Percentiles rank a stretch among this genome's conserved stretches.
Conservation (phyloP, 1,140 invertebrate genomes). For the Dinothrombium tinctorium region DNA sequence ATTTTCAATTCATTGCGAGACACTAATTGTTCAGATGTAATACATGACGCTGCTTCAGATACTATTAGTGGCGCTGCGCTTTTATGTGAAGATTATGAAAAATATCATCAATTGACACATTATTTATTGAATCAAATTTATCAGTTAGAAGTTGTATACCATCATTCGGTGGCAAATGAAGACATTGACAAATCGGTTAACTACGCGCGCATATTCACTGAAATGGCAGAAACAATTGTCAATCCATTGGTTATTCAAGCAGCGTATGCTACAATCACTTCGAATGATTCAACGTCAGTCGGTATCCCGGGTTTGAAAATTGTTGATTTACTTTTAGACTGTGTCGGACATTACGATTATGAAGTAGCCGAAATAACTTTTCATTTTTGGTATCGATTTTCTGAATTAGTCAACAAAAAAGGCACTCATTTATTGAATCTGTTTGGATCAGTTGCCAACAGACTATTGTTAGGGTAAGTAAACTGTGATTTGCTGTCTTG, state of each 20-base stretch:
- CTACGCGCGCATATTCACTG: slow-evolving; percentile 83
- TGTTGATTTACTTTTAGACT: slow-evolving; percentile 65
- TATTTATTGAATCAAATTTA: slow-evolving; percentile 57
- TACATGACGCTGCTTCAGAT: slow-evolving; percentile 12
- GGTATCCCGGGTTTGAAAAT: slow-evolving; percentile 39
- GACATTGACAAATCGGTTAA: slow-evolving; percentile 63
- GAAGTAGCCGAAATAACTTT: slow-evolving; percentile 91
- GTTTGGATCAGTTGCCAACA: not conserved
- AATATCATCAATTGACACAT: slow-evolving; percentile 38
- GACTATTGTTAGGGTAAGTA: not conserved
- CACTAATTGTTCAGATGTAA: slow-evolving; percentile 5
- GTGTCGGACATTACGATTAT: slow-evolving; percentile 90
- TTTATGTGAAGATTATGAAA: slow-evolving; percentile 32
- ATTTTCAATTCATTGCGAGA: slow-evolving; percentile 9
- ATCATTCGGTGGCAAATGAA: slow-evolving; percentile 70
- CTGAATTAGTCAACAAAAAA: slow-evolving; percentile 73
- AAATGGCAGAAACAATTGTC: slow-evolving; percentile 71
- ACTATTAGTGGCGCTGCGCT: slow-evolving; percentile 8
- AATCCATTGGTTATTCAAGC: slow-evolving; percentile 39
- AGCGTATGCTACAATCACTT: not conserved
- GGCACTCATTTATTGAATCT: slow-evolving; percentile 28
- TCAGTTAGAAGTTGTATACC: slow-evolving; percentile 58
- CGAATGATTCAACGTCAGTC: not conserved
- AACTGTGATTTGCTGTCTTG: not conserved
- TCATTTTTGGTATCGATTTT: slow-evolving; percentile 83